A percentile compares a stretch with the other conserved stretches of the same genome.
Conservation (phyloP, 2,888 invertebrate genomes). For the Ochropleura plecta region DNA sequence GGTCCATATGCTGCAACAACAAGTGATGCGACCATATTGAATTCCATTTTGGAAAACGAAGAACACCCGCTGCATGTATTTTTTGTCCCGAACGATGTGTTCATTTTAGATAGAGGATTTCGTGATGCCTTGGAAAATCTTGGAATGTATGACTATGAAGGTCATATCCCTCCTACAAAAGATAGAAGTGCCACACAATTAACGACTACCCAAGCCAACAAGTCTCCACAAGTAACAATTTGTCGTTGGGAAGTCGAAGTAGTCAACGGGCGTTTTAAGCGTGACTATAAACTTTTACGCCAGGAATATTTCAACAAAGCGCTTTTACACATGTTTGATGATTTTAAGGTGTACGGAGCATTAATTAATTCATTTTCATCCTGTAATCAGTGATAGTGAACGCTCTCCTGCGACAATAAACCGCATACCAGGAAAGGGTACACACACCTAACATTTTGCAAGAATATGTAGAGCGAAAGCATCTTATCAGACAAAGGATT, state of each 20-base stretch:
- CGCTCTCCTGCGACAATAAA: constrained; percentile 36
- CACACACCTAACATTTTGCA: constrained; percentile 33
- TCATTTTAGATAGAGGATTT: neutral
- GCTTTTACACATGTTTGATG: constrained; percentile 19
- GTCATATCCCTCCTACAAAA: constrained; percentile 32
- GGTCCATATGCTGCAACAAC: constrained; percentile 49
- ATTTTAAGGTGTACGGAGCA: constrained; percentile 24
- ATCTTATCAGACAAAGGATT: constrained; percentile 40
- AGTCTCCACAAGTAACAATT: constrained; percentile 29
- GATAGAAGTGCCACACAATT: constrained; percentile 38
- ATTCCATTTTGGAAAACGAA: constrained; percentile 27
- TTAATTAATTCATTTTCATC: constrained; percentile 31
- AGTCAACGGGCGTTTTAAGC: neutral
- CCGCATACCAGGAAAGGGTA: constrained; percentile 24
- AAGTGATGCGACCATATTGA: constrained; percentile 18
- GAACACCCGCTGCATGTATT: constrained; percentile 2
- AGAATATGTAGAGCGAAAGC: constrained; percentile 44
- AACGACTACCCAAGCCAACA: constrained; percentile 33
- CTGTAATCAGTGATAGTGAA: constrained; percentile 18
- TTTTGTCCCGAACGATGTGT: neutral
- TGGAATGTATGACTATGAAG: constrained; percentile 27
- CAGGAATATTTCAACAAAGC: constrained; percentile 27
- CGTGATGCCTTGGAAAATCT: neutral
- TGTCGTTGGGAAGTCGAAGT: constrained; percentile 4
- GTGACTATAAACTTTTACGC: constrained; percentile 18